Evolutionary conservation across 2,888 invertebrate species (phyloP).

Genomic region (Microchrysa polita): DNA sequence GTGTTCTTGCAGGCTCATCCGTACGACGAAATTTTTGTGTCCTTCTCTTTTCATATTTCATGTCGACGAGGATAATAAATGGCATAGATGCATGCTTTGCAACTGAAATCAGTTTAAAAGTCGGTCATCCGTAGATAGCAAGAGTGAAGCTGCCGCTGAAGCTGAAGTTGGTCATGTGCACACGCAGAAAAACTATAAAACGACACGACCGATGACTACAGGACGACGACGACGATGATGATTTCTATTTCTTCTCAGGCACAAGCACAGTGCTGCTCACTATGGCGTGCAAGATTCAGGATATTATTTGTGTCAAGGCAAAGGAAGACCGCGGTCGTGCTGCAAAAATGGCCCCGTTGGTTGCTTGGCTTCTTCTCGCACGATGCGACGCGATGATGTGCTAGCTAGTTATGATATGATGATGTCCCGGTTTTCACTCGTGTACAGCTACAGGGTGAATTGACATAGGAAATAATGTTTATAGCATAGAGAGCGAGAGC

Average conservation of each 20-base stretch:
- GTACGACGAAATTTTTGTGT: neutral
- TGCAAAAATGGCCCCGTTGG: constrained; percentile 16
- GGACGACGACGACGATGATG: no score
- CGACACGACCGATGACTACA: constrained; percentile 31
- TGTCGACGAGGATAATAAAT: constrained; percentile 36
- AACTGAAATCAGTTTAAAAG: constrained; percentile 25
- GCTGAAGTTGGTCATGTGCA: constrained; percentile 29
- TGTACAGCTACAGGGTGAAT: no score
- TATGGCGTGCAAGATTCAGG: neutral
- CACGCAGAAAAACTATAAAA: constrained; percentile 31
- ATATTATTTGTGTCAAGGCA: constrained; percentile 35
- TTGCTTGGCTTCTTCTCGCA: constrained; percentile 2
- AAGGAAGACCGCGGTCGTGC: neutral
- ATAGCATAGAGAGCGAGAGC: no score
- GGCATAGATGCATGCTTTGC: constrained; percentile 38
- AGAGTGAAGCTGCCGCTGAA: neutral
- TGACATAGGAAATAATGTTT: no score
- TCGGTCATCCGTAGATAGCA: constrained; percentile 25
- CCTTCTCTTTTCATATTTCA: constrained; percentile 30
- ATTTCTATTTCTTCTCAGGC: no score
- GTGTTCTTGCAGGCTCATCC: neutral
- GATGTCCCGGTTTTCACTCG: no score
- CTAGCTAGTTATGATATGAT: no score
- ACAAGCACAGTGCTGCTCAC: no score
- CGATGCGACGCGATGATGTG: no score